A percentile compares a stretch with the other conserved stretches of the same genome.
phyloP scores from a whole-genome alignment of 2,888 invertebrate species.

The Nomada flava region DNA sequence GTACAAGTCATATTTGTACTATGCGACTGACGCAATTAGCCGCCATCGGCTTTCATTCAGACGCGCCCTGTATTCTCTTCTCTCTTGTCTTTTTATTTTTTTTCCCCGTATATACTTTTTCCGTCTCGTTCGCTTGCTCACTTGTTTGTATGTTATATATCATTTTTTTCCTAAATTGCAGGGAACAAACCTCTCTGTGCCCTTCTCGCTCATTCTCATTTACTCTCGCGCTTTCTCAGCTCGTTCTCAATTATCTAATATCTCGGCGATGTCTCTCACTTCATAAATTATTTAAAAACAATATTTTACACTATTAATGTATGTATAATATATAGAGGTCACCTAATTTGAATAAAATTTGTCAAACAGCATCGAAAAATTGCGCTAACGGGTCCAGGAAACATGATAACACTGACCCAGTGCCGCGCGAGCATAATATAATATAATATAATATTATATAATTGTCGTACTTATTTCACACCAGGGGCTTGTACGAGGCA shows the following conservation, averaged over 20 bases:
- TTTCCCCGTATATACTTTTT: conserved; percentile 34
- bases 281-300: conserved; percentile 82
- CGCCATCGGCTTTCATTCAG: conserved; percentile 75
- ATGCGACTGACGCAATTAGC: conserved; percentile 82
- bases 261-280: conserved; percentile 73
- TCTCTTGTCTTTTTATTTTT: conserved; percentile 72
- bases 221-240: conserved; percentile 47
- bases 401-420: conserved; percentile 82
- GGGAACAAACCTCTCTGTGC: conserved; percentile 60
- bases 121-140: conserved; percentile 35
- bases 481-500: conserved; percentile 82
- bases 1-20: conserved; percentile 84
- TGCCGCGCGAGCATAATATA: conserved; percentile 72
- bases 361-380: conserved; percentile 76
- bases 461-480: conserved; percentile 75
- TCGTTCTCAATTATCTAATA: conserved; percentile 61
- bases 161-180: conserved; percentile 52
- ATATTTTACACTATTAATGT: conserved; percentile 81
- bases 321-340: conserved; percentile 80
- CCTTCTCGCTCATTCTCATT: conserved; percentile 45
- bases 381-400: conserved; percentile 76
- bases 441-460: conserved; percentile 65
- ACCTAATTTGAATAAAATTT: conserved; percentile 79
- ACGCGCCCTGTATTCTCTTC: conserved; percentile 76
- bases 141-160: conserved; percentile 42